Conservation (phyloP, 2,888 invertebrate genomes). For the Galeopsomyia nigrocyanea region DNA sequence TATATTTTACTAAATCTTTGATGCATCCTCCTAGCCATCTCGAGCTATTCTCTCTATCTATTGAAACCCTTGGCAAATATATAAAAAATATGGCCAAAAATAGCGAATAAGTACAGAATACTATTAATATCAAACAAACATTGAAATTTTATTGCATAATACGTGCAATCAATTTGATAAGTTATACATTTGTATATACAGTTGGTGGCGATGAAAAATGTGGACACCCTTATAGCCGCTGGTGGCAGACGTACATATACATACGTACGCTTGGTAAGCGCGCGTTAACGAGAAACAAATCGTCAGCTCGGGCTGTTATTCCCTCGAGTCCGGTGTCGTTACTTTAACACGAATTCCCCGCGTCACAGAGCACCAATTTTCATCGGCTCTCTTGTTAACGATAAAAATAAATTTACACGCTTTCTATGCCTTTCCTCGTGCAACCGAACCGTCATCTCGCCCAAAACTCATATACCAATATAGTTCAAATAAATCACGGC, state of each 20-base stretch:
- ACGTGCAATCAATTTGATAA: too few species aligned
- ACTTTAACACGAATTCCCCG: conserved; percentile 46
- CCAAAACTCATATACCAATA: too few species aligned
- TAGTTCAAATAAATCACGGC: too few species aligned
- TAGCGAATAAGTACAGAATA: too few species aligned
- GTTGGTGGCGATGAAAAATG: conserved; percentile 18
- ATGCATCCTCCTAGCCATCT: too few species aligned
- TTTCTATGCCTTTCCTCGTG: background rate
- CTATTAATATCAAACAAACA: too few species aligned
- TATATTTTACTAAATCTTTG: too few species aligned
- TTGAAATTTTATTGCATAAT: too few species aligned
- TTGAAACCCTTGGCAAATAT: too few species aligned
- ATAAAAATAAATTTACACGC: conserved; percentile 16
- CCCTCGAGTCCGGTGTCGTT: conserved; percentile 52
- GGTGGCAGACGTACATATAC: background rate
- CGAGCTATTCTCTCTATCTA: too few species aligned
- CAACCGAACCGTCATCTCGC: background rate
- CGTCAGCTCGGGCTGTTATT: conserved; percentile 46
- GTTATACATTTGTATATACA: too few species aligned
- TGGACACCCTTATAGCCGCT: background rate
- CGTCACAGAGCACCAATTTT: conserved; percentile 36
- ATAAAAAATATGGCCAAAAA: too few species aligned
- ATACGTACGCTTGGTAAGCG: background rate
- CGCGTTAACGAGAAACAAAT: conserved; percentile 49
- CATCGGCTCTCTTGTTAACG: conserved; percentile 40